Evolutionary conservation across 2,888 invertebrate species (phyloP), one percentile per base, ranked within the genome.

Genomic region (Leptopilina syphax): DNA sequence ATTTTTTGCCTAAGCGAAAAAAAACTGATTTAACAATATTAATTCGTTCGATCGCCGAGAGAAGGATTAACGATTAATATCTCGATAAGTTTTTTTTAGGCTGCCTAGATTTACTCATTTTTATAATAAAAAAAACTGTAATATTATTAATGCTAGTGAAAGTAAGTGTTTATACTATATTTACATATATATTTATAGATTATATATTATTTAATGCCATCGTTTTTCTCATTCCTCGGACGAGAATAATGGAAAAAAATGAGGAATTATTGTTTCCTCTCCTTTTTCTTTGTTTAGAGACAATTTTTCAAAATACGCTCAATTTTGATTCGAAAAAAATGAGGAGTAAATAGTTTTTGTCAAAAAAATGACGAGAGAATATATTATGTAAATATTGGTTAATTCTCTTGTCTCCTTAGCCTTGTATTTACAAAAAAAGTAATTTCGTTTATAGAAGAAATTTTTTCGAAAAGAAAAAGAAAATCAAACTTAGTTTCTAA

Each of bases 301-400:
- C 7, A 3, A 24, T 44, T 44, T 44, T 44, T 44, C 44, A 44
- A 44, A 44, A 8, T 8, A 44, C 8, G 44, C 8, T 44, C 44
- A 44, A 44, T 41, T 41, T 41, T 41, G 24, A 70, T 83, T 73
- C 79, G 3, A 10, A 50, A 10, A 50, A 50, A 50, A 50, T 12
- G 50, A 50, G 77, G 67, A 79, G 66, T 54, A n/a, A 77, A 77
- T 34, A 82, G 8, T 8, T 83, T 79, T 77, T 77, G 79, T 81
- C 65, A 67, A 18, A 44, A 44, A 44, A 44, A 44, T 77, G 81
- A 81, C 67, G 82, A 85, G 85, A 87, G 87, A 86, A 87, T 86
- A 82, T 86, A 84, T 87, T 87, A 80, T 89, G 88, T 88, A 88
- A 87, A 89, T 88, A 88, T 87, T 87, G 88, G 87, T 88, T 87